Evolutionary conservation across 2,888 invertebrate species (phyloP).

Genomic region (Bedellia somnulentella): DNA sequence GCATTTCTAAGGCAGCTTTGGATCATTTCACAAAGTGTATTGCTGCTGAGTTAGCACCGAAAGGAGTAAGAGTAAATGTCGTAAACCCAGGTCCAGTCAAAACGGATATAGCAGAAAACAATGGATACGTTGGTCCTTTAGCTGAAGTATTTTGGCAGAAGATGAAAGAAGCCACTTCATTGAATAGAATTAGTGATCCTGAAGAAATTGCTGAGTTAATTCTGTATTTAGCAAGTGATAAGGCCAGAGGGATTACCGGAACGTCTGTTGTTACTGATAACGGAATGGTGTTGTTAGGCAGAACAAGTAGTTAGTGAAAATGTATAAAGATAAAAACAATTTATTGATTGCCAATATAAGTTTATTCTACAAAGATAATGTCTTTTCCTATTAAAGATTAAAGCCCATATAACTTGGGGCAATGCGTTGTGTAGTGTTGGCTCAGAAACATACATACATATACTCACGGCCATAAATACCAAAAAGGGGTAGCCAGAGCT

Average conservation of each 20-base stretch:
- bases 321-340: too few species aligned
- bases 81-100: slow-evolving; percentile 66
- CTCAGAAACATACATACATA: too few species aligned
- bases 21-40: slow-evolving; percentile 72
- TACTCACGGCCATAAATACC: too few species aligned
- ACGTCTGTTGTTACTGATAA: slow-evolving; percentile 13
- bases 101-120: slow-evolving; percentile 29
- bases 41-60: slow-evolving; percentile 51
- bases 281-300: slow-evolving; percentile 9
- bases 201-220: slow-evolving; percentile 17
- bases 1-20: slow-evolving; percentile 70
- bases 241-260: slow-evolving; percentile 13
- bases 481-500: too few species aligned
- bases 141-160: neutral
- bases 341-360: too few species aligned
- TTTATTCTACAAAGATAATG: too few species aligned
- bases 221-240: slow-evolving; percentile 16
- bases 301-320: neutral
- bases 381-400: too few species aligned
- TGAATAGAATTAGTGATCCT: slow-evolving; percentile 1
- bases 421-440: too few species aligned
- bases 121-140: slow-evolving; percentile 6
- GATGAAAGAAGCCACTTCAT: slow-evolving; percentile 1
- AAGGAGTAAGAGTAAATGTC: slow-evolving; percentile 8
- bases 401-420: too few species aligned